These are phyloP conservation scores for Calyptomena viridis DNA, from an alignment of 2,113 vertebrate genomes.

Conservation along the genomic window DNA sequence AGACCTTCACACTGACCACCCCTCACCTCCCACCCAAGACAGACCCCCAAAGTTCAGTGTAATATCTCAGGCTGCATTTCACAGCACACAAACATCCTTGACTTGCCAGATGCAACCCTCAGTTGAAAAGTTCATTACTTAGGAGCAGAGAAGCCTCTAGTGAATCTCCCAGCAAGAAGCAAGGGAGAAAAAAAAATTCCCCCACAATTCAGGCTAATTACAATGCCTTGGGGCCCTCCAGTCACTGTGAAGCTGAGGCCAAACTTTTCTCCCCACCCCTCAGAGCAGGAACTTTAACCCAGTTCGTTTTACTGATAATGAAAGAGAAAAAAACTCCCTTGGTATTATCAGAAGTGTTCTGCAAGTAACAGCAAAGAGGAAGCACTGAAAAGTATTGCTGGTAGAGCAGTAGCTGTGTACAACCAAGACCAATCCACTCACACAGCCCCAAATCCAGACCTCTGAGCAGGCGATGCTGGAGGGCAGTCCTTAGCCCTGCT, in stretches of 20 bases:
- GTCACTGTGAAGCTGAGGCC: background rate
- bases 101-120: background rate
- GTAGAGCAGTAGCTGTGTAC: background rate
- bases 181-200: background rate
- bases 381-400: background rate
- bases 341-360: background rate
- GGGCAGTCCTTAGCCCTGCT: background rate
- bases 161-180: background rate
- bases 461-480: background rate
- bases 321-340: background rate
- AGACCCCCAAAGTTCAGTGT: background rate
- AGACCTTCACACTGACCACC: rapidly evolving
- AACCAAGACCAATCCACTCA: rapidly evolving
- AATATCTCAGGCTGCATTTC: background rate
- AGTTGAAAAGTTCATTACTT: conserved; percentile 4
- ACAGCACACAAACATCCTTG: background rate
- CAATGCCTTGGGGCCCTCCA: background rate
- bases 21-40: background rate
- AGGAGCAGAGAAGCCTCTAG: conserved; percentile 20
- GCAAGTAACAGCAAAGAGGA: background rate
- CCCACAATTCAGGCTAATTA: conserved; percentile 26
- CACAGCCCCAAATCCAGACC: rapidly evolving
- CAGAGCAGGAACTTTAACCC: conserved; percentile 48
- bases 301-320: background rate
- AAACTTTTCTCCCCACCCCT: conserved; percentile 36